A percentile compares a stretch with the other conserved stretches of the same genome.
Conservation (phyloP, 2,113 vertebrate species). For the Sylvilagus bachmani region DNA sequence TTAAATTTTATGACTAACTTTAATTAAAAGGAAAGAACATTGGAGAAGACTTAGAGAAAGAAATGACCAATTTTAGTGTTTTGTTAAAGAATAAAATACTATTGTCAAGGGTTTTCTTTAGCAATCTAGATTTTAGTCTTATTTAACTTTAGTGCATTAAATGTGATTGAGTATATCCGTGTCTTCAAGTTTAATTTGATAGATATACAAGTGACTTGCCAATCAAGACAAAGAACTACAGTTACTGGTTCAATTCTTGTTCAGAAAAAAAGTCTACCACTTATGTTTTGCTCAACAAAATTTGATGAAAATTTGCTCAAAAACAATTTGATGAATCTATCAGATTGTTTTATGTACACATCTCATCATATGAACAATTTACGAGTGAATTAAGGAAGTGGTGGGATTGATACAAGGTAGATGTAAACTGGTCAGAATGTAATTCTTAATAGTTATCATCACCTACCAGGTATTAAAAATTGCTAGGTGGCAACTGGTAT, state of each 20-base stretch:
- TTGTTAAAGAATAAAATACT: background rate
- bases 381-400: background rate
- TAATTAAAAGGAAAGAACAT: background rate
- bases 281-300: background rate
- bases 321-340: background rate
- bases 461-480: slow-evolving; percentile 3
- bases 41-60: background rate
- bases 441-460: background rate
- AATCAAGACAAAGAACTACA: background rate
- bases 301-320: background rate
- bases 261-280: background rate
- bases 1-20: background rate
- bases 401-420: background rate
- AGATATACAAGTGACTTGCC: background rate
- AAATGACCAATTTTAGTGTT: background rate
- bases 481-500: background rate
- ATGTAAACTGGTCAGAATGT: background rate
- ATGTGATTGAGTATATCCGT: slow-evolving; percentile 11
- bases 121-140: background rate
- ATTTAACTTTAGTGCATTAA: background rate
- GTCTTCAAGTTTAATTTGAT: background rate
- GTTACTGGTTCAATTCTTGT: background rate
- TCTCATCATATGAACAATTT: background rate
- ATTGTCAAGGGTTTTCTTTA: background rate
- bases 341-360: background rate